Conservation (phyloP, 2,888 invertebrate species). For the Ennomos erosarius region DNA sequence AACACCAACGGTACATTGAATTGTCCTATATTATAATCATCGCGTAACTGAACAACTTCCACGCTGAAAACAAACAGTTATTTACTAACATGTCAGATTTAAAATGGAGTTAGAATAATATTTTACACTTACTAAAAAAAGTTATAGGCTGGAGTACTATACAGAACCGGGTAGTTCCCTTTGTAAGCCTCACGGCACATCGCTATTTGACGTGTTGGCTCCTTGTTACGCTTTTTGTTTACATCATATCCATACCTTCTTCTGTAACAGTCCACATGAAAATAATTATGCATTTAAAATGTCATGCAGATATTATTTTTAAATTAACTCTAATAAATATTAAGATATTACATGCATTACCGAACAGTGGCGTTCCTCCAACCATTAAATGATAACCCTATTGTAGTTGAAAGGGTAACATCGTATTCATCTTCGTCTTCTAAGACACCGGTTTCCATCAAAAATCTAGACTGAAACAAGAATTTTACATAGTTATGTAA, state of each 20-base stretch:
- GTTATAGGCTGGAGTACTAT: conserved; percentile 70
- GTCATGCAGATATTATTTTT: no score
- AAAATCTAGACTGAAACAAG: conserved; percentile 36
- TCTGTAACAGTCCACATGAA: neutral
- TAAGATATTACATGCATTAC: conserved; percentile 5
- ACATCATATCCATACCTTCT: neutral
- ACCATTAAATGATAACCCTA: conserved; percentile 42
- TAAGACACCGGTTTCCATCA: conserved; percentile 27
- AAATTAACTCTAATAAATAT: no score
- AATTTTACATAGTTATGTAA: no score
- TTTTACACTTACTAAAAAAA: conserved; percentile 70
- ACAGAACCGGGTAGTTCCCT: conserved; percentile 60
- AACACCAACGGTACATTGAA: conserved; percentile 57
- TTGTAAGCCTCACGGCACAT: conserved; percentile 65
- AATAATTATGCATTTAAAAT: no score
- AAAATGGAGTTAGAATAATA: conserved; percentile 4
- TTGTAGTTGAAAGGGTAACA: conserved; percentile 32
- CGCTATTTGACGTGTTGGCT: conserved; percentile 43
- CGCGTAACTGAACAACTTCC: conserved; percentile 62
- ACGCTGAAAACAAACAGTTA: conserved; percentile 50
- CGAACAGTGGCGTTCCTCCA: conserved; percentile 47
- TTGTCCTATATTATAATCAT: conserved; percentile 47
- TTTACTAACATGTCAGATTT: neutral
- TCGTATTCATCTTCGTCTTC: conserved; percentile 22
- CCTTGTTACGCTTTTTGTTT: conserved; percentile 2